A percentile compares a stretch with the other conserved stretches of the same genome.
Evolutionary conservation across 2,113 vertebrate species (phyloP).

Genomic region (Aegotheles bennettii): DNA sequence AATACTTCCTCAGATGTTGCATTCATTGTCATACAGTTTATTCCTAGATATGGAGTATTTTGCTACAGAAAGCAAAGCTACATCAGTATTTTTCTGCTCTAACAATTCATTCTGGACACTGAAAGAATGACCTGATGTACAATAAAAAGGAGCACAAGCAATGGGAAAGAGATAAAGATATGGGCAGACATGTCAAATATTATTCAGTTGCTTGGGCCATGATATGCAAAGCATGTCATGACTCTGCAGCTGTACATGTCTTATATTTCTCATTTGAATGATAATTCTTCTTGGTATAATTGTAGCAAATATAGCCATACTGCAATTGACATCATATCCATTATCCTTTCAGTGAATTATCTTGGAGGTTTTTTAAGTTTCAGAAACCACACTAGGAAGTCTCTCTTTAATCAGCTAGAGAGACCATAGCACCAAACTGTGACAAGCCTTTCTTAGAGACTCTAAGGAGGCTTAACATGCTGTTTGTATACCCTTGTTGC

Average conservation of each 20-base stretch:
- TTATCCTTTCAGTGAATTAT: not conserved
- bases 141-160: not conserved
- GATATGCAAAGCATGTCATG: not conserved
- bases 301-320: not conserved
- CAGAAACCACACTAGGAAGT: not conserved
- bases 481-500: not conserved
- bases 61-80: not conserved
- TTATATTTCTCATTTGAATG: not conserved
- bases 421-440: not conserved
- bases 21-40: not conserved
- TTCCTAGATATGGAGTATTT: not conserved
- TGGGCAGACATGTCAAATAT: not conserved
- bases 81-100: not conserved
- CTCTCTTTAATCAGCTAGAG: not conserved
- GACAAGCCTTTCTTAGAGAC: not conserved
- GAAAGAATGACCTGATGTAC: not conserved
- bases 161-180: not conserved
- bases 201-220: not conserved
- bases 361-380: not conserved
- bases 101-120: not conserved
- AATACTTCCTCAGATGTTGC: slow-evolving; percentile 28
- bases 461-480: not conserved
- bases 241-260: not conserved
- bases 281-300: not conserved
- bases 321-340: not conserved